Percentiles rank a stretch among this genome's conserved stretches.
Conservation (phyloP, 2,797 vertebrate species). For the Cygnus olor region DNA sequence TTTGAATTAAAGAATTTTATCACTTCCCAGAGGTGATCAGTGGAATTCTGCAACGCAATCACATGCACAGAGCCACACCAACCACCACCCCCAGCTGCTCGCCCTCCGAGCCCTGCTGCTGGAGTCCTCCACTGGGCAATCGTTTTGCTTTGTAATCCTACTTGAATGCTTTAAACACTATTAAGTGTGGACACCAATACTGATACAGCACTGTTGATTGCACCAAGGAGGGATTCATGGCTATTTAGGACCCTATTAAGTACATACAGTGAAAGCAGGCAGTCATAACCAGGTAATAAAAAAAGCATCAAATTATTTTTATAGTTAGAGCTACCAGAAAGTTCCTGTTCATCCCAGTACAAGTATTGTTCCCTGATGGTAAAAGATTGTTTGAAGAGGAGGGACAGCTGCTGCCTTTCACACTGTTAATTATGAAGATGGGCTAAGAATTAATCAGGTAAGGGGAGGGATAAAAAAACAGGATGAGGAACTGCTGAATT, state of each 20-base stretch:
- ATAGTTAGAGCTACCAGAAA: not conserved
- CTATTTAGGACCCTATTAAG: not conserved
- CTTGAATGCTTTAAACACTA: not conserved
- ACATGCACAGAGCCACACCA: not conserved
- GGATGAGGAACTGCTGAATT: not conserved
- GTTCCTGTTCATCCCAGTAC: not conserved
- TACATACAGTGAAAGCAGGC: not conserved
- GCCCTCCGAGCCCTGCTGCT: not conserved
- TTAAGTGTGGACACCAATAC: not conserved
- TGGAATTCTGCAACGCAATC: not conserved
- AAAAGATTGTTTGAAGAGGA: not conserved
- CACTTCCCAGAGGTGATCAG: not conserved
- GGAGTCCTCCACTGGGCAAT: not conserved
- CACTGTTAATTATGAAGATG: not conserved
- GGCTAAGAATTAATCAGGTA: slow-evolving; percentile 17
- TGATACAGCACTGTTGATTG: not conserved
- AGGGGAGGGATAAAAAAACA: not conserved
- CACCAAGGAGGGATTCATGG: not conserved
- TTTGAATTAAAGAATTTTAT: not conserved
- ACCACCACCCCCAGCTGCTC: not conserved
- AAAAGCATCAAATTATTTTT: slow-evolving; percentile 21
- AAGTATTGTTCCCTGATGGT: not conserved
- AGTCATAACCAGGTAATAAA: slow-evolving; percentile 30
- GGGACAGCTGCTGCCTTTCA: slow-evolving; percentile 8
- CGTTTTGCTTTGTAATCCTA: not conserved